Conservation (phyloP, 2,113 vertebrate species). For the Bagarius yarrelli region DNA sequence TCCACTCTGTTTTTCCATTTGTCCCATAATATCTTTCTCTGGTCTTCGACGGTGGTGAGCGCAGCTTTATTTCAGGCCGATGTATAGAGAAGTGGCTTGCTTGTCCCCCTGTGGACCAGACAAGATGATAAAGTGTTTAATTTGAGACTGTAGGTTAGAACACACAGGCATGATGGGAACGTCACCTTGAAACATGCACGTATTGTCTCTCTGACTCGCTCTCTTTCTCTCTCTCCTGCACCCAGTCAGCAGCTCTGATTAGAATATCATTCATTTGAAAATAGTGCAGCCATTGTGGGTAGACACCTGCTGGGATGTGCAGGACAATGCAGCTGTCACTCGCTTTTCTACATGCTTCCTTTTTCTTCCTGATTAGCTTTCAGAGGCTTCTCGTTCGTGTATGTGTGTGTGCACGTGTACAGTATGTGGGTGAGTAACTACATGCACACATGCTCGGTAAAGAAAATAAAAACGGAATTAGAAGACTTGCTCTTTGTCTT, state of each 20-base stretch:
- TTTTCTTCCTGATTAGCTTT: conserved; percentile 41
- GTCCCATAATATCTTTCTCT: not conserved
- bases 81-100: conserved; percentile 14
- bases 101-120: conserved; percentile 32
- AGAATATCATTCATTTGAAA: conserved; percentile 66
- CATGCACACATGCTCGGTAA: conserved; percentile 46
- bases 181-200: conserved; percentile 61
- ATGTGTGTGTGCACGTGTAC: conserved; percentile 36
- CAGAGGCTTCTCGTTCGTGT: conserved; percentile 56
- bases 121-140: conserved; percentile 75
- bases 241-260: conserved; percentile 61
- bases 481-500: conserved; percentile 57
- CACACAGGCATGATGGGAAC: conserved; percentile 62
- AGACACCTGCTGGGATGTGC: conserved; percentile 46
- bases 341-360: conserved; percentile 29
- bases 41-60: not conserved
- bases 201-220: conserved; percentile 49
- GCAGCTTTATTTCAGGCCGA: conserved; percentile 4
- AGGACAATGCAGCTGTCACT: conserved; percentile 57
- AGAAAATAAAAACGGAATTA: conserved; percentile 53
- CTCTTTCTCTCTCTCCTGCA: conserved; percentile 38
- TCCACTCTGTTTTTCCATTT: not conserved
- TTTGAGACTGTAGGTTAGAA: conserved; percentile 64
- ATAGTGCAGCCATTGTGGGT: conserved; percentile 55
- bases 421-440: not conserved